Conservation (phyloP, 2,797 vertebrate species). For the Natrix natrix region DNA sequence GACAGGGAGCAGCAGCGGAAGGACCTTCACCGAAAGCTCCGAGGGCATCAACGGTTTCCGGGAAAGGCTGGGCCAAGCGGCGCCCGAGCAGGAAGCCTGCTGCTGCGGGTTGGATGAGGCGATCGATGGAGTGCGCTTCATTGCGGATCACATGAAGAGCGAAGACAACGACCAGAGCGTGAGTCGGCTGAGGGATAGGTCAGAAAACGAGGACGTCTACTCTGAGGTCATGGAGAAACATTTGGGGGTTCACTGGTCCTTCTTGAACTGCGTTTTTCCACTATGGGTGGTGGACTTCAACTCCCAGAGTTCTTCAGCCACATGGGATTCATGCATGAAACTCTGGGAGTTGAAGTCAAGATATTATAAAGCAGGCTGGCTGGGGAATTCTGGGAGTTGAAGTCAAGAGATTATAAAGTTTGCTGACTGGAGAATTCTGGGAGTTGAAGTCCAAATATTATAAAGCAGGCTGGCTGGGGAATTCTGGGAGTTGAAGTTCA, state of each 20-base stretch:
- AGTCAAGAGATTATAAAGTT: not conserved
- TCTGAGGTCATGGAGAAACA: not conserved
- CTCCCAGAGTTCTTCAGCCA: not conserved
- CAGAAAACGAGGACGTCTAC: not conserved
- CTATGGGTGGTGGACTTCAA: not conserved
- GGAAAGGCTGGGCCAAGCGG: constrained; percentile 74
- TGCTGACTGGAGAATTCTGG: not conserved
- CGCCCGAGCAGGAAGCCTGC: constrained; percentile 43
- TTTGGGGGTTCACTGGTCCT: not conserved
- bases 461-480: too few species aligned
- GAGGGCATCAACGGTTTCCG: constrained; percentile 81
- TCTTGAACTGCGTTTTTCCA: not conserved
- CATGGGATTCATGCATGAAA: not conserved
- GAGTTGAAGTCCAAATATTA: accelerated
- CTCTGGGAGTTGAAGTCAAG: not conserved
- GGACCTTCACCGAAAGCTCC: constrained; percentile 50
- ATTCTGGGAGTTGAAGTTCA: too few species aligned
- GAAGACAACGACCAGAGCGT: constrained; percentile 97
- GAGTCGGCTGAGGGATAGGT: constrained; percentile 62
- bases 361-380: too few species aligned
- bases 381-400: not conserved
- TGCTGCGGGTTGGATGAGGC: constrained; percentile 69
- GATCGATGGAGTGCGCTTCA: constrained; percentile 76
- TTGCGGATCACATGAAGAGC: constrained; percentile 91
- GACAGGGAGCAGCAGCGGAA: constrained; percentile 55